Evolutionary conservation across 53 echinoderm and acorn worm species (phyloP).

Genomic region (Glandiceps talaboti): DNA sequence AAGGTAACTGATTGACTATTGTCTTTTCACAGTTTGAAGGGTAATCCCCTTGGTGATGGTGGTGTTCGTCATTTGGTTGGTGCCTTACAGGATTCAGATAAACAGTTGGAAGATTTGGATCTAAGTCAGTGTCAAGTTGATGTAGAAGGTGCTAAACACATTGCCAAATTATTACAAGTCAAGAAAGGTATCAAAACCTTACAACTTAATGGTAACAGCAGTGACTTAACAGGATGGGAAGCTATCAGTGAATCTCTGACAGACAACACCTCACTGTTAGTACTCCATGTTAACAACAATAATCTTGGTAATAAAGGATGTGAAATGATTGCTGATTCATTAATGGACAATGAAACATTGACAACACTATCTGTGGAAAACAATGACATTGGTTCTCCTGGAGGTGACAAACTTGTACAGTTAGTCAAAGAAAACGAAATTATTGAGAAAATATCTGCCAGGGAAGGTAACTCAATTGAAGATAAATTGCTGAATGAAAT

Average conservation of each 20-base stretch:
- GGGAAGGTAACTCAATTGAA: constrained; percentile 44
- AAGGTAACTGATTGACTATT: too few relatives aligned
- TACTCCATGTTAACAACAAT: constrained; percentile 51
- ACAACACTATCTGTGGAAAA: constrained; percentile 68
- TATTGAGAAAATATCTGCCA: constrained; percentile 39
- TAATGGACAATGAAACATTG: constrained; percentile 44
- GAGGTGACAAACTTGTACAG: constrained; percentile 52
- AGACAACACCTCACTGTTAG: constrained; percentile 40
- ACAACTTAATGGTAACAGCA: constrained; percentile 60
- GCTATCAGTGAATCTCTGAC: constrained; percentile 44
- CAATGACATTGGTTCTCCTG: constrained; percentile 52
- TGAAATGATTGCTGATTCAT: constrained; percentile 44
- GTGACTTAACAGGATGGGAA: constrained; percentile 50
- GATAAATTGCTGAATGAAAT: constrained; percentile 40
- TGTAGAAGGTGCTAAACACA: neutral
- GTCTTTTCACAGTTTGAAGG: constrained; percentile 39
- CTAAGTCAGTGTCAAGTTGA: constrained; percentile 22
- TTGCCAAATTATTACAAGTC: neutral
- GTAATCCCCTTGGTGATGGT: constrained; percentile 62
- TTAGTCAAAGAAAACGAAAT: constrained; percentile 77
- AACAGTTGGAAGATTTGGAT: constrained; percentile 44
- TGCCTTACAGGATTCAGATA: constrained; percentile 39
- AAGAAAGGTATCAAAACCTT: constrained; percentile 26
- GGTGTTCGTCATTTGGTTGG: constrained; percentile 48
- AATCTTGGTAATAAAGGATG: constrained; percentile 54